Evolutionary conservation across 2,113 vertebrate genomes (phyloP).

Genomic region (Ictidomys tridecemlineatus): DNA sequence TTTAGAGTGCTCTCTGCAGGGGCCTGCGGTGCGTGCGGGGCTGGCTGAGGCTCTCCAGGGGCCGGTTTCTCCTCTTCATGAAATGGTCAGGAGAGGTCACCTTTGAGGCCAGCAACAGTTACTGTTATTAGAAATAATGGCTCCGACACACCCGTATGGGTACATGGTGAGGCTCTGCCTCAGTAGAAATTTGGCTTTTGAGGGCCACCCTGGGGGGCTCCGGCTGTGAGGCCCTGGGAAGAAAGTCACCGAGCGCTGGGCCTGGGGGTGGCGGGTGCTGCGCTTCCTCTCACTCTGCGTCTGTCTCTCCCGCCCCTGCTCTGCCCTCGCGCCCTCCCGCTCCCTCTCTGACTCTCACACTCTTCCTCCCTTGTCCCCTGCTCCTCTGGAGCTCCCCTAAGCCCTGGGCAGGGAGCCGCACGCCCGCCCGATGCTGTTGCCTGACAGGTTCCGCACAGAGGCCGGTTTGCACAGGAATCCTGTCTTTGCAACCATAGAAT

Average conservation of each 20-base stretch:
- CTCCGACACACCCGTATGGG: neutral
- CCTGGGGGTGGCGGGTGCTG: neutral
- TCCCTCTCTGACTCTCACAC: neutral
- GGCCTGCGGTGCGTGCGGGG: accelerated
- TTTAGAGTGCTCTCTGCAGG: neutral
- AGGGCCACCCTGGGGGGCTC: neutral
- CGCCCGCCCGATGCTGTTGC: neutral
- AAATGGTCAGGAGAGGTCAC: neutral
- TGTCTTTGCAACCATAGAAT: accelerated
- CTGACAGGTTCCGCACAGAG: neutral
- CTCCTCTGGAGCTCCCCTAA: too few relatives aligned
- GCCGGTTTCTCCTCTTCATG: neutral
- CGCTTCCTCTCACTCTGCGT: neutral
- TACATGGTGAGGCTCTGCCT: too few relatives aligned
- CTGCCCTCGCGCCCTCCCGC: neutral
- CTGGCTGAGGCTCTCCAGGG: accelerated
- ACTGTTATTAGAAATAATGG: neutral
- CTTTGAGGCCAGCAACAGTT: neutral
- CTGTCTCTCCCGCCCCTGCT: too few relatives aligned
- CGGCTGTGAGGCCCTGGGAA: accelerated
- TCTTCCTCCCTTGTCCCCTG: too few relatives aligned
- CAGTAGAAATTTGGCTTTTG: neutral
- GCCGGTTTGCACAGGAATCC: neutral
- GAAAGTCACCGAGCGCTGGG: neutral
- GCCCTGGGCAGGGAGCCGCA: neutral